phyloP scores from a whole-genome alignment of 2,888 invertebrate species.

The Eupithecia dodoneata region DNA sequence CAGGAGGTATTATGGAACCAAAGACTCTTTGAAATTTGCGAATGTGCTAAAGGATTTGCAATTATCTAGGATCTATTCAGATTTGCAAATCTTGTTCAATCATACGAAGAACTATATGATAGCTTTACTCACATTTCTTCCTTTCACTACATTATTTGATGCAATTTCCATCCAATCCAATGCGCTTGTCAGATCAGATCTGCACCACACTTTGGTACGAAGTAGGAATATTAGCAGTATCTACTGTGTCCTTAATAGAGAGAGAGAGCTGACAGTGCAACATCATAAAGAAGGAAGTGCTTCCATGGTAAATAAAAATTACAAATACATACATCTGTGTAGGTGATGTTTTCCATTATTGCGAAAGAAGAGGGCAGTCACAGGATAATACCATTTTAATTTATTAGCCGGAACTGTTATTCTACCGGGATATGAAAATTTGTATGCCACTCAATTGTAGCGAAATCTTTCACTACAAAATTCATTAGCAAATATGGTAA shows the following conservation, averaged over 20 bases:
- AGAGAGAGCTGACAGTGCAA: not conserved
- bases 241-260: not conserved
- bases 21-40: not conserved
- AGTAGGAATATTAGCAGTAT: too few relatives aligned
- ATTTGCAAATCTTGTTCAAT: not conserved
- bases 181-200: not conserved
- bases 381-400: not conserved
- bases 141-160: not conserved
- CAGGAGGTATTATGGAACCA: not conserved
- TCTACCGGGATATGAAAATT: slow-evolving; percentile 25
- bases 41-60: not conserved
- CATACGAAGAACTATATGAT: not conserved
- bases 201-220: not conserved
- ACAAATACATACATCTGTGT: too few relatives aligned
- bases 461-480: slow-evolving; percentile 54
- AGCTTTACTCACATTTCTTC: not conserved
- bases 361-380: not conserved
- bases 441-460: slow-evolving; percentile 45
- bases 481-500: slow-evolving; percentile 61
- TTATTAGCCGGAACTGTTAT: not conserved
- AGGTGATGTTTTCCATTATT: not conserved
- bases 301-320: not conserved
- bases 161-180: not conserved
- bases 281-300: not conserved
- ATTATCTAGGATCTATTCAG: not conserved